A percentile compares a stretch with the other conserved stretches of the same genome.
Evolutionary conservation across 1,140 invertebrate species (phyloP).

Genomic region (Hirudo medicinalis): DNA sequence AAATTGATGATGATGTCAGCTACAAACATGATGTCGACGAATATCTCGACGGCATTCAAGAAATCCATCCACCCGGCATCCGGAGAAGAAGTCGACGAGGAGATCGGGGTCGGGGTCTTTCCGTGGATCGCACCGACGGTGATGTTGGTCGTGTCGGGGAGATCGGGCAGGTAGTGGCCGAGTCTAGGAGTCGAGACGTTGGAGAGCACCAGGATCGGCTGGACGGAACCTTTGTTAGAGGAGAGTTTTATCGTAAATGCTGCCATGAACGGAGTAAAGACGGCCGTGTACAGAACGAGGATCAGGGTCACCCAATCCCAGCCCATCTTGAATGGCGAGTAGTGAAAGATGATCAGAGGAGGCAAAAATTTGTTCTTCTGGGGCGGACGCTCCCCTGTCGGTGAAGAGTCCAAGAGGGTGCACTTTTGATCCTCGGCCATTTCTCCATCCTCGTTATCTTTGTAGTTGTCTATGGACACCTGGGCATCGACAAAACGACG

Average conservation of each 20-base stretch:
- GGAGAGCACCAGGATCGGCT: slow-evolving; percentile 28
- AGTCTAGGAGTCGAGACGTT: slow-evolving; percentile 29
- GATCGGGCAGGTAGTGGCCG: slow-evolving; percentile 17
- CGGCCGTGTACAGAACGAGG: slow-evolving; percentile 22
- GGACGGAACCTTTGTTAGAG: neutral
- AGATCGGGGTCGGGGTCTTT: neutral
- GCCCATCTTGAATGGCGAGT: slow-evolving; percentile 22
- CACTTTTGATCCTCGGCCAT: neutral
- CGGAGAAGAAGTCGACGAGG: neutral
- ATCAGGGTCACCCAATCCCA: slow-evolving; percentile 24
- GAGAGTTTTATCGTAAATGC: slow-evolving; percentile 12
- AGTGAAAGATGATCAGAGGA: slow-evolving; percentile 79
- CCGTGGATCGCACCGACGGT: neutral
- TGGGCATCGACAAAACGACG: neutral
- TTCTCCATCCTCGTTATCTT: slow-evolving; percentile 1
- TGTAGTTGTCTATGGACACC: slow-evolving; percentile 5
- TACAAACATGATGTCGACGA: slow-evolving; percentile 97
- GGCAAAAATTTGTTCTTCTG: slow-evolving; percentile 8
- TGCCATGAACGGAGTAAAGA: slow-evolving; percentile 20
- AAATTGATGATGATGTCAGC: slow-evolving; percentile 98
- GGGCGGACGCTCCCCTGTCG: neutral
- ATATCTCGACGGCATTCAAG: slow-evolving; percentile 68
- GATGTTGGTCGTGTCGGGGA: neutral
- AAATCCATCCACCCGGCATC: slow-evolving; percentile 31
- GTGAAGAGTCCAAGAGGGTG: neutral